phyloP scores from a whole-genome alignment of 1,140 invertebrate genomes.

The Drosophila leontia region DNA sequence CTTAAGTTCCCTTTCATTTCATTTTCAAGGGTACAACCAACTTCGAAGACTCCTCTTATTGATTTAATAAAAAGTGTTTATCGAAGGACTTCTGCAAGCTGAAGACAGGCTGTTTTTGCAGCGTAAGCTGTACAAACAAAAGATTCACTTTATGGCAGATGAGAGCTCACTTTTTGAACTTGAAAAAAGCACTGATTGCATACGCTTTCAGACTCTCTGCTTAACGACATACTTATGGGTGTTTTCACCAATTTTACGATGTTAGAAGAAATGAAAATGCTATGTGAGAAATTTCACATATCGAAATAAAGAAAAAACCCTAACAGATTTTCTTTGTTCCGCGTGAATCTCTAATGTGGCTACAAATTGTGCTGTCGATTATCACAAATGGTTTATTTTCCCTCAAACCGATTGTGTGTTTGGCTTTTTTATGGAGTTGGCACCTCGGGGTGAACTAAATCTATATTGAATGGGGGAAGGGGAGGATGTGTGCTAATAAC shows the following conservation, averaged over 20 bases:
- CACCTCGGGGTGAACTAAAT: conserved; percentile 34
- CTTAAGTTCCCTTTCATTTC: conserved; percentile 1
- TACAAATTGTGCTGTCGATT: conserved; percentile 12
- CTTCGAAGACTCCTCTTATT: conserved; percentile 15
- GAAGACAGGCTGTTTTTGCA: conserved; percentile 47
- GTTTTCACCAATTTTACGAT: conserved; percentile 41
- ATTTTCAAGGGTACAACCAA: conserved; percentile 8
- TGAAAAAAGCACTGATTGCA: conserved; percentile 14
- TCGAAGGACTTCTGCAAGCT: conserved; percentile 41
- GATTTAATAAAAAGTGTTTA: conserved; percentile 58
- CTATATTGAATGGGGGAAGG: conserved; percentile 24
- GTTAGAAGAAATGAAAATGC: conserved; percentile 33
- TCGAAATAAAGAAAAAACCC: conserved; percentile 13
- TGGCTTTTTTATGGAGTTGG: conserved; percentile 37
- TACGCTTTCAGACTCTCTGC: not conserved
- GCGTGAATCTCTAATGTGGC: conserved; percentile 5
- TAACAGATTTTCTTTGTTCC: conserved; percentile 20
- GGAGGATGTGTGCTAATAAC: conserved; percentile 66
- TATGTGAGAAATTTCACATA: conserved; percentile 44
- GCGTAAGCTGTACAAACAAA: conserved; percentile 67
- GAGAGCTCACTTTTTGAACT: conserved; percentile 16
- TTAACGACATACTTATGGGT: conserved; percentile 34
- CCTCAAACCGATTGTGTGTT: conserved; percentile 14
- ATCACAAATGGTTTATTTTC: conserved; percentile 29
- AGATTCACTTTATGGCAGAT: conserved; percentile 20